phyloP scores from a whole-genome alignment of 2,888 invertebrate species.

The Mesochorus sp. region DNA sequence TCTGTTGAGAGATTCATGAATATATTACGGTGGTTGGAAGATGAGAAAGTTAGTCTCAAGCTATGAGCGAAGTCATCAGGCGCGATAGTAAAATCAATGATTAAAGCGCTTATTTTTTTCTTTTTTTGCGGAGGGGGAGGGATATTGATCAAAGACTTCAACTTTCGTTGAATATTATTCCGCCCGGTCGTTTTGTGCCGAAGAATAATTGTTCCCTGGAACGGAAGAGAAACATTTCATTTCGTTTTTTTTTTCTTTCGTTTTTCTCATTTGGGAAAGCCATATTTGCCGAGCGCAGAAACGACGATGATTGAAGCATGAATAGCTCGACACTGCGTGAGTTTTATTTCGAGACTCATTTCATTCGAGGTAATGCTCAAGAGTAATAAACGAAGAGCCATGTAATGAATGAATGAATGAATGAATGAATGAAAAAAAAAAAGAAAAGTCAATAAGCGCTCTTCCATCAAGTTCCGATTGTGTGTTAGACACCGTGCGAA shows the following conservation, averaged over 20 bases:
- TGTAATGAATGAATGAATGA: conserved; percentile 6
- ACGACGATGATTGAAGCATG: not conserved
- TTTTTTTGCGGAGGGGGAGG: too few relatives aligned
- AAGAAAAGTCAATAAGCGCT: conserved; percentile 29
- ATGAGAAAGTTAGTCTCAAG: too few relatives aligned
- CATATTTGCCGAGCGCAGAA: not conserved
- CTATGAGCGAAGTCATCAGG: too few relatives aligned
- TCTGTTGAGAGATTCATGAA: not conserved
- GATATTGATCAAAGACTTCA: too few relatives aligned
- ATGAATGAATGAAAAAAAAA: too few relatives aligned
- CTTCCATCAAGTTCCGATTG: conserved; percentile 11
- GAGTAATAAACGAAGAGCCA: not conserved
- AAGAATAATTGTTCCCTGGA: not conserved
- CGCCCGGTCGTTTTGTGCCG: not conserved
- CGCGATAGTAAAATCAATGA: too few relatives aligned
- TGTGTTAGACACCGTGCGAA: conserved; percentile 18
- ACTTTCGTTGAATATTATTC: too few relatives aligned
- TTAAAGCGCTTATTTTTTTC: too few relatives aligned
- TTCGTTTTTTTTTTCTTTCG: not conserved
- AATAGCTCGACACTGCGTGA: not conserved
- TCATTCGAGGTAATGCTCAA: not conserved
- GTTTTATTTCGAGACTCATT: conserved; percentile 8
- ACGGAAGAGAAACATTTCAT: not conserved
- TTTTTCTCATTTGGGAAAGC: not conserved
- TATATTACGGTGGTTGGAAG: too few relatives aligned